Evolutionary conservation across 2,113 vertebrate genomes (phyloP), one percentile per base, ranked within the genome.

Genomic region (Anolis carolinensis): DNA sequence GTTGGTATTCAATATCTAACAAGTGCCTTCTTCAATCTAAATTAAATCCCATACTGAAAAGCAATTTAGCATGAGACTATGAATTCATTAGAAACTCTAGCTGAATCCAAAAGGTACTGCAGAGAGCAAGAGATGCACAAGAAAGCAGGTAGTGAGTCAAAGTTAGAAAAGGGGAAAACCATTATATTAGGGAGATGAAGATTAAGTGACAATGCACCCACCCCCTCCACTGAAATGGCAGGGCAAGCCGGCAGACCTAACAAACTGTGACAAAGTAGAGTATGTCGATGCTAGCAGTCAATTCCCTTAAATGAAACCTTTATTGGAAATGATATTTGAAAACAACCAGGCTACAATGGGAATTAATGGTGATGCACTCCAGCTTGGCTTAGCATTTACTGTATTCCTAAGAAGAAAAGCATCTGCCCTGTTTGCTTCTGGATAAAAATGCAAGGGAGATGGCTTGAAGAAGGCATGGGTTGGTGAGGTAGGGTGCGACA

Each of bases 241-340:
- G 89, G 89, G 87, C 7, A 18, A 18, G 21, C 25, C 7, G 1
- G 0, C 62, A 55, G 87, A 89, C 91, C 89, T 94, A 95, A 94
- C 88, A 73, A 91, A 88, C 93, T 91, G 94, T 92, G 94, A 93
- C 94, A 93, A 86, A 92, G 59, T 89, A 87, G 86, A 84, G 87
- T 0, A 3, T 85, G 86, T 32, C 39, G 73, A 84, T 84, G 93
- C 87, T 30, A 65, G 87, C 86, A 92, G 93, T 94, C 94, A 91
- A 90, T 95, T 96, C 90, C 85, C 84, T 90, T 90, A 89, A 94
- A 94, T 94, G 87, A 76, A 87, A 82, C 65, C 77, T 88, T 74
- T 39, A 81, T 84, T 82, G 79, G 84, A 89, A 83, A 82, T 34
- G 88, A 88, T 91, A 83, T 87, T 86, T 82, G 81, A 77, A 86